Conservation (phyloP, 2,888 invertebrate species). For the Pomacea canaliculata region DNA sequence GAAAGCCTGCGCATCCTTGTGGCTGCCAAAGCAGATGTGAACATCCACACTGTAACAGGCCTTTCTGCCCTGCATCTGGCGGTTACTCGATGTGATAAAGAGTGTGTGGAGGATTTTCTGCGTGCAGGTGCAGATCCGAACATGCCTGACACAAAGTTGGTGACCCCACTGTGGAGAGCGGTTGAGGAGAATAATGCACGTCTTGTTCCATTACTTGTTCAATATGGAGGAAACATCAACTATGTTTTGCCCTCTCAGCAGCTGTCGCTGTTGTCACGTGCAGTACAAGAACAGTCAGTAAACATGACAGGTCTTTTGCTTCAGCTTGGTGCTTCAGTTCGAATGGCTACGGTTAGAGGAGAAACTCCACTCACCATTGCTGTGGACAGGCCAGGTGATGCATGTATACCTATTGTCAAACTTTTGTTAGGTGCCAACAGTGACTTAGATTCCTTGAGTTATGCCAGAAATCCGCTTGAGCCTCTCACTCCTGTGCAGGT, state of each 20-base stretch:
- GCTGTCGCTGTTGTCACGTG: slow-evolving; percentile 46
- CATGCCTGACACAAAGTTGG: slow-evolving; percentile 45
- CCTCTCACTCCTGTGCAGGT: slow-evolving; percentile 56
- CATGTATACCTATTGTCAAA: slow-evolving; percentile 45
- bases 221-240: slow-evolving; percentile 50
- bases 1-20: slow-evolving; percentile 50
- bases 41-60: slow-evolving; percentile 44
- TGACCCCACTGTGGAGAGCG: slow-evolving; percentile 61
- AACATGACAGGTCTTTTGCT: slow-evolving; percentile 47
- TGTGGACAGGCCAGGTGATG: slow-evolving; percentile 40
- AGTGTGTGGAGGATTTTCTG: slow-evolving; percentile 51
- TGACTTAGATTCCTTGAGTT: slow-evolving; percentile 42
- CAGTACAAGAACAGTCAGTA: slow-evolving; percentile 40
- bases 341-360: slow-evolving; percentile 39
- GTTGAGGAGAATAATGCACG: slow-evolving; percentile 55
- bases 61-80: slow-evolving; percentile 59
- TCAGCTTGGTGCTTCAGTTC: slow-evolving; percentile 42
- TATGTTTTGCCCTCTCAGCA: slow-evolving; percentile 37
- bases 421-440: slow-evolving; percentile 56
- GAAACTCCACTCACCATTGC: slow-evolving; percentile 48
- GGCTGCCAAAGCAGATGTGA: slow-evolving; percentile 53
- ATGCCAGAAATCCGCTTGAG: slow-evolving; percentile 39
- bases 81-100: slow-evolving; percentile 53
- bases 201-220: slow-evolving; percentile 47
- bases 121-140: slow-evolving; percentile 54